These are phyloP conservation scores for Sminthopsis crassicaudata DNA, from an alignment of 2,113 vertebrate species.

Conservation along the genomic window DNA sequence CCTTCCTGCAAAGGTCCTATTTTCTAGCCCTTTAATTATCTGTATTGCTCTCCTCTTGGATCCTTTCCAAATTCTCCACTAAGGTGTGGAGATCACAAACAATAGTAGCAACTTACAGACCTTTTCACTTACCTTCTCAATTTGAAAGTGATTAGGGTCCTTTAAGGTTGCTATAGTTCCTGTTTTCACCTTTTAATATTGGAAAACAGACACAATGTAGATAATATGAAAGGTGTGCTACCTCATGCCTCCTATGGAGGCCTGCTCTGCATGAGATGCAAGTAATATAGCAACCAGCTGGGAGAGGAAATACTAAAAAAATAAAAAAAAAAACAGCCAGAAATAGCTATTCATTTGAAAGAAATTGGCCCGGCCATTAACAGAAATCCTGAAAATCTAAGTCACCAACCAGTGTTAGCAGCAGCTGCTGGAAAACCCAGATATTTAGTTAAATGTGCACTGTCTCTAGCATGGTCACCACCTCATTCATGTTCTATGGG, in stretches of 20 bases:
- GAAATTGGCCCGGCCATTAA: constrained; percentile 33
- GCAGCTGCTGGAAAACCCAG: background rate
- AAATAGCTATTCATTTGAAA: constrained; percentile 54
- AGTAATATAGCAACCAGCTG: constrained; percentile 47
- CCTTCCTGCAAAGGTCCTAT: background rate
- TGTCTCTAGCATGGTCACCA: accelerated
- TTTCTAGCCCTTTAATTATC: background rate
- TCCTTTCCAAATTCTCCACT: background rate
- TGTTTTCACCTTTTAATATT: background rate
- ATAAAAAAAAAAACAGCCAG: background rate
- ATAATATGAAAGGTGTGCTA: constrained; percentile 18
- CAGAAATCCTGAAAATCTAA: constrained; percentile 28
- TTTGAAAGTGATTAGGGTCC: background rate
- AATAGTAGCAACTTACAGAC: background rate
- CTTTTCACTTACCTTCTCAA: background rate
- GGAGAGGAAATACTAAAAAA: constrained; percentile 39
- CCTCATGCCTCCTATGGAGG: constrained; percentile 9
- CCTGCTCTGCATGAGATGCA: background rate
- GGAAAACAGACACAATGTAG: background rate
- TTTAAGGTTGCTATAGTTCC: background rate
- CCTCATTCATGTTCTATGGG: background rate
- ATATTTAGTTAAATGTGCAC: background rate
- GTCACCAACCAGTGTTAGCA: background rate
- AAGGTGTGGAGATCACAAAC: accelerated
- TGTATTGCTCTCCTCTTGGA: background rate